Conservation (phyloP, 2,888 invertebrate species). For the Tetheella fluctuosa region DNA sequence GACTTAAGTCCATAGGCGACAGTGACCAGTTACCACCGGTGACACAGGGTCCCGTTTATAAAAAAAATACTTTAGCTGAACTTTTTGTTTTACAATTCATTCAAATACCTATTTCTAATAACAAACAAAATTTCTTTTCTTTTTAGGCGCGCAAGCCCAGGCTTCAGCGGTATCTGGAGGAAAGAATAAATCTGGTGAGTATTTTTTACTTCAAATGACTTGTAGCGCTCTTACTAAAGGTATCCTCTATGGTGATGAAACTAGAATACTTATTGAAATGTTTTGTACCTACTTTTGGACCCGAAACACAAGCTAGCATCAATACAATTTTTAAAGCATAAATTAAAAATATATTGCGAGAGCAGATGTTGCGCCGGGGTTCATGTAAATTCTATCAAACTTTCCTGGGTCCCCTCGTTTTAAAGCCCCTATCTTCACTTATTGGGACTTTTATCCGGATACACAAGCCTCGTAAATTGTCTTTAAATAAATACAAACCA, state of each 20-base stretch:
- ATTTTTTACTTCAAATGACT: no score
- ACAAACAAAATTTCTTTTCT: no score
- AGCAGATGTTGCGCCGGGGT: conserved; percentile 66
- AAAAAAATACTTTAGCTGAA: no score
- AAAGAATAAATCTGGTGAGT: conserved; percentile 22
- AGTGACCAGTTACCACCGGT: no score
- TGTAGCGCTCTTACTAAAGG: no score
- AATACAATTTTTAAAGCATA: conserved; percentile 70
- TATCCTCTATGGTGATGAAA: background rate
- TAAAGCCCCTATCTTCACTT: conserved; percentile 33
- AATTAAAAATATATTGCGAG: conserved; percentile 79
- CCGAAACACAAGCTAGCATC: conserved; percentile 29
- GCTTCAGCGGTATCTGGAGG: conserved; percentile 14
- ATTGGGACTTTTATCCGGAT: conserved; percentile 54
- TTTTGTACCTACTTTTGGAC: conserved; percentile 38
- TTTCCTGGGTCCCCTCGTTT: conserved; percentile 3
- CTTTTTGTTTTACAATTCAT: no score
- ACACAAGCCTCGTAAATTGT: conserved; percentile 3
- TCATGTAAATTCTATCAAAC: conserved; percentile 75
- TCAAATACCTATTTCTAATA: no score
- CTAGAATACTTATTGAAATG: conserved; percentile 24
- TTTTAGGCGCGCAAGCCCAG: conserved; percentile 14
- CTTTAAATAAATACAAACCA: background rate
- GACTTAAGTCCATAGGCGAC: no score
- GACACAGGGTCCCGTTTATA: no score